Evolutionary conservation across 2,797 vertebrate genomes (phyloP).

Genomic region (Avahi laniger): DNA sequence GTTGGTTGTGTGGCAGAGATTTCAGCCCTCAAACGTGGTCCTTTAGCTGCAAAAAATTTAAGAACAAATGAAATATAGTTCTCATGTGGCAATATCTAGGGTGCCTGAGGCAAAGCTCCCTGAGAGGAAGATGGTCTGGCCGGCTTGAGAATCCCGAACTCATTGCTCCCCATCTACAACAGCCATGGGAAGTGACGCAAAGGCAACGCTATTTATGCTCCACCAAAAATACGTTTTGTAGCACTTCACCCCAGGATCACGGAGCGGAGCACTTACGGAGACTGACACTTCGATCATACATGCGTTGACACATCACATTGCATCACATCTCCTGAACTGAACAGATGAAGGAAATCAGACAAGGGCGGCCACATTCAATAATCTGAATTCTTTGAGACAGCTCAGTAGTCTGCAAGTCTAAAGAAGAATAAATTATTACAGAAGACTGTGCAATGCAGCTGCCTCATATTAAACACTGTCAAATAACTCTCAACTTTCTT

Average conservation of each 20-base stretch:
- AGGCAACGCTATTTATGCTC: conserved; percentile 30
- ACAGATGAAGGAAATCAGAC: conserved; percentile 61
- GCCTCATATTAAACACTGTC: conserved; percentile 85
- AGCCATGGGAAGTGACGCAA: not conserved
- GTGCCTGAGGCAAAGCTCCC: conserved; percentile 24
- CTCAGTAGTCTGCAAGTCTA: conserved; percentile 78
- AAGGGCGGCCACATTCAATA: conserved; percentile 69
- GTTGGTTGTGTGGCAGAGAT: conserved; percentile 10
- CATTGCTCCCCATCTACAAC: not conserved
- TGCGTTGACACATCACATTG: conserved; percentile 59
- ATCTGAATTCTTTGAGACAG: conserved; percentile 82
- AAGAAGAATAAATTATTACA: conserved; percentile 80
- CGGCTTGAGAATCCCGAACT: conserved; percentile 32
- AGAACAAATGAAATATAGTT: conserved; percentile 56
- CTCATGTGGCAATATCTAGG: not conserved
- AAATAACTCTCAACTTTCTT: conserved; percentile 84
- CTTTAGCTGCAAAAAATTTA: conserved; percentile 32
- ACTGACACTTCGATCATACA: conserved; percentile 66
- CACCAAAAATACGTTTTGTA: conserved; percentile 62
- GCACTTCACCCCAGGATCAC: conserved; percentile 31
- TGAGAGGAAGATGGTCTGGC: not conserved
- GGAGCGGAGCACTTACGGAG: not conserved
- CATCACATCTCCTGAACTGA: conserved; percentile 64
- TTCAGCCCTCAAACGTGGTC: not conserved
- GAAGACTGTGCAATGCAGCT: conserved; percentile 77